Percentiles rank a stretch among this genome's conserved stretches.
Conservation (phyloP, 2,113 vertebrate species). For the Numenius arquata region DNA sequence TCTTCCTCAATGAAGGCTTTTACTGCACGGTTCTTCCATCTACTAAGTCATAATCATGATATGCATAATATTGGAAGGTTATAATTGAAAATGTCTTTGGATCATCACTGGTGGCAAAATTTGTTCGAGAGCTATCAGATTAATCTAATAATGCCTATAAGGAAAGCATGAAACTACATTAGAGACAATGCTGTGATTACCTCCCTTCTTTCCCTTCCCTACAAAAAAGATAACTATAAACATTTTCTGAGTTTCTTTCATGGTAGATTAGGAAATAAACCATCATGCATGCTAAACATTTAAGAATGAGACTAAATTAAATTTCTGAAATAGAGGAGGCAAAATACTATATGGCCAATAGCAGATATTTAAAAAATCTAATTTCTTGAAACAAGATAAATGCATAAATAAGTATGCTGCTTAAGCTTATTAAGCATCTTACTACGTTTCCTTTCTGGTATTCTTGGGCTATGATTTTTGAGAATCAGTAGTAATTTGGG, state of each 20-base stretch:
- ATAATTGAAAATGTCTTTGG: constrained; percentile 32
- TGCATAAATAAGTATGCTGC: not conserved
- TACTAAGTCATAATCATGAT: not conserved
- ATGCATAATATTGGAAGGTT: not conserved
- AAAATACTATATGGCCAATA: not conserved
- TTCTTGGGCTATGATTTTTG: not conserved
- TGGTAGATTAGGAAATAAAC: constrained; percentile 32
- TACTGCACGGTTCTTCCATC: not conserved
- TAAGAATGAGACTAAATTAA: not conserved
- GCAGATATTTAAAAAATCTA: not conserved
- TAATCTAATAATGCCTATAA: constrained; percentile 27
- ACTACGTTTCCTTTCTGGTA: not conserved
- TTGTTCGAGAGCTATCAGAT: not conserved
- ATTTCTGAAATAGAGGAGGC: not conserved
- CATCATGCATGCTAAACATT: not conserved
- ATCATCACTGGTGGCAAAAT: constrained; percentile 30
- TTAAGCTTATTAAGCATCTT: not conserved
- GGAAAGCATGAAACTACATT: constrained; percentile 25
- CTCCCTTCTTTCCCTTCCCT: not conserved
- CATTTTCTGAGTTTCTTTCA: constrained; percentile 14
- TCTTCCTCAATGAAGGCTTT: not conserved
- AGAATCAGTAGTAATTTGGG: not conserved
- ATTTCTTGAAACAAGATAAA: not conserved
- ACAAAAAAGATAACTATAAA: not conserved
- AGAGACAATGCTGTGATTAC: constrained; percentile 28